Percentiles rank a stretch among this genome's conserved stretches.
Evolutionary conservation across 37 sponge, comb jelly and placozoan genomes (phyloP).

Genomic region (Spongia lamella): DNA sequence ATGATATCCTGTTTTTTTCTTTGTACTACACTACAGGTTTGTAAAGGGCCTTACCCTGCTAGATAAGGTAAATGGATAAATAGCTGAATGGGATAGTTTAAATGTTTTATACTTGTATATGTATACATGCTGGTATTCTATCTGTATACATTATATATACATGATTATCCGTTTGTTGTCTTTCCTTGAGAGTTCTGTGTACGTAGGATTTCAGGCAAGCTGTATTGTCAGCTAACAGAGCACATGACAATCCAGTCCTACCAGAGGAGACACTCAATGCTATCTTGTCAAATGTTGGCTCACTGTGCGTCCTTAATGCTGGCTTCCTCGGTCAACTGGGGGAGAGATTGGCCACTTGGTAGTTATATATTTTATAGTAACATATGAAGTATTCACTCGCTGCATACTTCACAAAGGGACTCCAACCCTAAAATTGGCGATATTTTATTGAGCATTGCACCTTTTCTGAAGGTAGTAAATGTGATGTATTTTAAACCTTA

Average conservation of each 20-base stretch:
- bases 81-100: too few relatives aligned
- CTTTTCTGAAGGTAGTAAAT: constrained; percentile 53
- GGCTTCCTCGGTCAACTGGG: constrained; percentile 65
- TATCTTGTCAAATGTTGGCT: constrained; percentile 65
- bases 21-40: too few relatives aligned
- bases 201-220: constrained; percentile 53
- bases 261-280: constrained; percentile 57
- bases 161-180: too few relatives aligned
- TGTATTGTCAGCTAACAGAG: constrained; percentile 49
- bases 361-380: neutral
- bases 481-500: too few relatives aligned
- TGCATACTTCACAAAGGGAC: constrained; percentile 36
- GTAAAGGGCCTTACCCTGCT: constrained; percentile 69
- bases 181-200: too few relatives aligned
- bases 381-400: too few relatives aligned
- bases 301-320: constrained; percentile 59
- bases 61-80: constrained; percentile 7
- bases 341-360: constrained; percentile 62
- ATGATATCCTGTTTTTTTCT: too few relatives aligned
- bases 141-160: too few relatives aligned
- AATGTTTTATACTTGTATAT: too few relatives aligned
- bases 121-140: too few relatives aligned
- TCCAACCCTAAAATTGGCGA: constrained; percentile 69
- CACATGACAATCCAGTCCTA: constrained; percentile 68
- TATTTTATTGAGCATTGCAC: constrained; percentile 58